Evolutionary conservation across 1,140 invertebrate genomes (phyloP).

Genomic region (Zaprionus vittiger): DNA sequence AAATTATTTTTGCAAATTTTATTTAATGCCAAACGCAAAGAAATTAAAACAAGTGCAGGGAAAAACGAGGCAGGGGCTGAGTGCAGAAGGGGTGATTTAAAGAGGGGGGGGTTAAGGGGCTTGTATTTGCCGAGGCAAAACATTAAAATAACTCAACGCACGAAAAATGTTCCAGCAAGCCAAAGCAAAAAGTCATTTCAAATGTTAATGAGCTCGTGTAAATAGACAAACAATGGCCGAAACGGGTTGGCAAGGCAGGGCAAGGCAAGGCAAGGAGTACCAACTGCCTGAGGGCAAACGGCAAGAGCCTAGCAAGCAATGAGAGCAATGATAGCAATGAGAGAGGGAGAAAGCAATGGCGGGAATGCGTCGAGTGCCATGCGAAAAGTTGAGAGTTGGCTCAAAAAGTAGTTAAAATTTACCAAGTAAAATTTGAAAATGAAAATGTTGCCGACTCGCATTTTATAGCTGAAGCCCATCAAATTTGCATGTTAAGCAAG

Average conservation of each 20-base stretch:
- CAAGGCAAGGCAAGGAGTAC: constrained; percentile 13
- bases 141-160: constrained; percentile 70
- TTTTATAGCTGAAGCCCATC: constrained; percentile 71
- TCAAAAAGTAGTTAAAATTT: constrained; percentile 77
- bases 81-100: neutral
- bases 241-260: constrained; percentile 38
- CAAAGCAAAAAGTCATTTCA: constrained; percentile 78
- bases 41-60: constrained; percentile 57
- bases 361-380: constrained; percentile 42
- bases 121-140: constrained; percentile 62
- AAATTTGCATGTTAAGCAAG: constrained; percentile 79
- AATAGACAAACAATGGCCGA: constrained; percentile 79
- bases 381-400: constrained; percentile 40
- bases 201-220: constrained; percentile 83
- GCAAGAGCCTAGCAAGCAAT: constrained; percentile 1
- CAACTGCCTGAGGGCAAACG: constrained; percentile 36
- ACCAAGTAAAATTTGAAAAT: constrained; percentile 76
- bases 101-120: neutral
- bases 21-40: constrained; percentile 67
- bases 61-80: neutral
- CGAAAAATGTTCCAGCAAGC: constrained; percentile 43
- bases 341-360: neutral
- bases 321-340: constrained; percentile 9
- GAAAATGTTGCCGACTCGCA: constrained; percentile 57
- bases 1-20: constrained; percentile 82